Base-by-base conservation (phyloP, 2,888 invertebrate genomes). In the Escarpia spicata region DNA sequence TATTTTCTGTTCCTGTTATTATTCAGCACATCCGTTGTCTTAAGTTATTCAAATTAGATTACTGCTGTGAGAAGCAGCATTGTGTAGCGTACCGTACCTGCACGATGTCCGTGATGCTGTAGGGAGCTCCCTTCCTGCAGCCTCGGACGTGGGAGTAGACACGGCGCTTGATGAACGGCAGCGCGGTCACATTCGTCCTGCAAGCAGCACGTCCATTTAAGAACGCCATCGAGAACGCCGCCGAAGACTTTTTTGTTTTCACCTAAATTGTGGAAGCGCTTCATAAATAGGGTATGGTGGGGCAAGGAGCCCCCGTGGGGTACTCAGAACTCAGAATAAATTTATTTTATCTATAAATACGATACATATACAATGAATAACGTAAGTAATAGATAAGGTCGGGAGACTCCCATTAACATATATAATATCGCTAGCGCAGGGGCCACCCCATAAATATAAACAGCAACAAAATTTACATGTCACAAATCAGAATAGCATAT, bases 111-210 rank as follows among this genome's bases (percentile, higher is more conserved):
- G 94, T 93, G 12, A 96, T 92, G 19, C 95, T 95, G 93, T 95
- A 96, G 3, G 95, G 95, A 91, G 95, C 93, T 10, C 95, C 96
- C 92, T 94, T 94, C 92, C 95, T 93, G 3, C 95, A 94, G 12
- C 96, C 96, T 8, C 91, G 92, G 12, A 94, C 91, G 91, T 95
- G 95, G 52, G 93, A 92, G 92, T 96, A 96, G 45, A 94, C 93
- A 2, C 96, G 96, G 92, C 96, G 93, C 43, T 94, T 94, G 58
- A 96, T 95, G 93, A 96, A 96, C 52, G 96, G 96, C 93, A 96
- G 94, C 15, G 96, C 96, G 93, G 96, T 96, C 12, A 96, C 95
- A 95, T 96, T 96, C 94, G 43, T 95, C 94, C 89, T 44, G 43
- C 92, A 93, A 44, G n/a, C n/a, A 91, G 89, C 19, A 75, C 3